Evolutionary conservation across 2,888 invertebrate genomes (phyloP).

Genomic region (Metopia argyrocephala): DNA sequence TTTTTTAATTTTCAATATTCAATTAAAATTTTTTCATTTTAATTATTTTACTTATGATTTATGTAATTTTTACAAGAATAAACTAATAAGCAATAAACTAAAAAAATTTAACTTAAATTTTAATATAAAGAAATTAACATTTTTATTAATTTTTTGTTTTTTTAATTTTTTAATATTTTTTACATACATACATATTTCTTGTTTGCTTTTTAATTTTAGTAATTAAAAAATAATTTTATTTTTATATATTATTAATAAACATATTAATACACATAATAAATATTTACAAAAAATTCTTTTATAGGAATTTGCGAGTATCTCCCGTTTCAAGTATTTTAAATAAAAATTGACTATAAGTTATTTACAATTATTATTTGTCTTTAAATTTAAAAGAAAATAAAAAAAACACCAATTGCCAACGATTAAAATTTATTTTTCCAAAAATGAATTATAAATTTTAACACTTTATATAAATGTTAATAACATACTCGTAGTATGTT

Average conservation of each 20-base stretch:
- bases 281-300: conserved; percentile 38
- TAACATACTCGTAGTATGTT: too few relatives aligned
- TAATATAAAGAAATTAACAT: conserved; percentile 21
- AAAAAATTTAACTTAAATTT: conserved; percentile 2
- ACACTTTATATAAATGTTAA: too few relatives aligned
- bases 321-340: conserved; percentile 37
- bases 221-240: neutral
- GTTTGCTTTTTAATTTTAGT: neutral
- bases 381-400: conserved; percentile 7
- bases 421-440: too few relatives aligned
- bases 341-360: conserved; percentile 58
- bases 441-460: too few relatives aligned
- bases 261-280: neutral
- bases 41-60: conserved; percentile 21
- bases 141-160: neutral
- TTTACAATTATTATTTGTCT: conserved; percentile 10
- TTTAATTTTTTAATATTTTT: neutral
- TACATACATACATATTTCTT: neutral
- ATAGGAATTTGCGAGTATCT: conserved; percentile 53
- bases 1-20: conserved; percentile 21
- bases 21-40: conserved; percentile 5
- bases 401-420: too few relatives aligned
- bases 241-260: neutral
- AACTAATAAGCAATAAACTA: neutral
- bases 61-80: neutral